A percentile compares a stretch with the other conserved stretches of the same genome.
Conservation (phyloP, 2,888 invertebrate genomes). For the Leptogaster cylindrica region DNA sequence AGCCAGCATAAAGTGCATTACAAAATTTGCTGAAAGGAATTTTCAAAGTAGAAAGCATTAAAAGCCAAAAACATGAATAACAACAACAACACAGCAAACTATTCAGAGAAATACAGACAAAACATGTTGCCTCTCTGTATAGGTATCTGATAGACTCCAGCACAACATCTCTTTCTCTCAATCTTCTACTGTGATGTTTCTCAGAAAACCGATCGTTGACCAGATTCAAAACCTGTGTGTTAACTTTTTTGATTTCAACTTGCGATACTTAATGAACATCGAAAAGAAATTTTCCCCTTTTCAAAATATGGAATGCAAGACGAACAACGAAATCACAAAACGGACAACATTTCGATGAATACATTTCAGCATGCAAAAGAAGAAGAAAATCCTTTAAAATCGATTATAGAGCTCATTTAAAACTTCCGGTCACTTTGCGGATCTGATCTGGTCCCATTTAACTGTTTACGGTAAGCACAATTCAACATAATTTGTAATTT, state of each 20-base stretch:
- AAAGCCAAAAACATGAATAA: constrained; percentile 20
- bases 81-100: constrained; percentile 23
- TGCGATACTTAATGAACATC: constrained; percentile 42
- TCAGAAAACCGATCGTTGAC: constrained; percentile 47
- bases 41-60: constrained; percentile 37
- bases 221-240: constrained; percentile 47
- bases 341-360: too few species aligned
- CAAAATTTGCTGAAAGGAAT: constrained; percentile 32
- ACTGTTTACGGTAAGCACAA: constrained; percentile 12
- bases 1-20: constrained; percentile 11
- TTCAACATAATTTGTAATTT: neutral
- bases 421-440: constrained; percentile 19
- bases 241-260: constrained; percentile 44
- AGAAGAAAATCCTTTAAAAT: neutral
- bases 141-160: constrained; percentile 21
- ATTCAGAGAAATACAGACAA: constrained; percentile 12
- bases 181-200: constrained; percentile 41
- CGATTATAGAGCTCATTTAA: neutral
- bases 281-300: constrained; percentile 14
- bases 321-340: constrained; percentile 12
- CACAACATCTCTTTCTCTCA: constrained; percentile 26
- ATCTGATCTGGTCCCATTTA: neutral
- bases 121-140: neutral
- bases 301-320: constrained; percentile 38
- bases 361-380: too few species aligned